Conservation (phyloP, 2,888 invertebrate species). For the Ischnura elegans region DNA sequence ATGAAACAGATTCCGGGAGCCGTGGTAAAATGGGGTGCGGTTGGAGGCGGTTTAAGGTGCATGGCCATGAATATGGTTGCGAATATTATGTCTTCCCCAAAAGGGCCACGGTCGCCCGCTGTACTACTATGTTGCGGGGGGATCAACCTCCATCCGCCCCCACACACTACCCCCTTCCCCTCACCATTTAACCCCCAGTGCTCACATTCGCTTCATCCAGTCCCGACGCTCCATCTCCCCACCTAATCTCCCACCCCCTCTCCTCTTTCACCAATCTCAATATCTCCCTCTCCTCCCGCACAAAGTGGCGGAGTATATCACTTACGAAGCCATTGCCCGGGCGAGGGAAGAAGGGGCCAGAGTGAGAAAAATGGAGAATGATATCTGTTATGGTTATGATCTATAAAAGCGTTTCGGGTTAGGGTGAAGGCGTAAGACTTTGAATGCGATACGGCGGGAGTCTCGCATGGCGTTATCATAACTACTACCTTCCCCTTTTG, state of each 20-base stretch:
- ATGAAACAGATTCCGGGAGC: constrained; percentile 20
- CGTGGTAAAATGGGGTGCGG: background rate
- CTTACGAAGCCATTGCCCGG: background rate
- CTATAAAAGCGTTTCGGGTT: constrained; percentile 37
- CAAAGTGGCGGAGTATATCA: constrained; percentile 48
- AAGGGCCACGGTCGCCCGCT: background rate
- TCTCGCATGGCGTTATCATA: constrained; percentile 31
- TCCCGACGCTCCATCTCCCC: background rate
- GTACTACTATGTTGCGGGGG: background rate
- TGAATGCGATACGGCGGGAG: constrained; percentile 28
- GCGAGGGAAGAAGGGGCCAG: background rate
- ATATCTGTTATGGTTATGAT: constrained; percentile 53
- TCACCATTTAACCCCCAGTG: too few relatives aligned
- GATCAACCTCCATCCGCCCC: background rate
- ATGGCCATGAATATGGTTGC: background rate
- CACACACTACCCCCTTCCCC: background rate
- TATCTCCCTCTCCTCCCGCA: constrained; percentile 1
- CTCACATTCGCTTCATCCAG: background rate
- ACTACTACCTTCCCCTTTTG: constrained; percentile 2
- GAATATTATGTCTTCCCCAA: constrained; percentile 13
- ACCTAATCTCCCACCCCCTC: background rate
- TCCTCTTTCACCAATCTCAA: background rate
- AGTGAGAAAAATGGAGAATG: constrained; percentile 39
- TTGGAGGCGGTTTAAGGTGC: background rate
- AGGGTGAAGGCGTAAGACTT: background rate